Evolutionary conservation across 2,113 vertebrate genomes (phyloP).

Genomic region (Clarias gariepinus): DNA sequence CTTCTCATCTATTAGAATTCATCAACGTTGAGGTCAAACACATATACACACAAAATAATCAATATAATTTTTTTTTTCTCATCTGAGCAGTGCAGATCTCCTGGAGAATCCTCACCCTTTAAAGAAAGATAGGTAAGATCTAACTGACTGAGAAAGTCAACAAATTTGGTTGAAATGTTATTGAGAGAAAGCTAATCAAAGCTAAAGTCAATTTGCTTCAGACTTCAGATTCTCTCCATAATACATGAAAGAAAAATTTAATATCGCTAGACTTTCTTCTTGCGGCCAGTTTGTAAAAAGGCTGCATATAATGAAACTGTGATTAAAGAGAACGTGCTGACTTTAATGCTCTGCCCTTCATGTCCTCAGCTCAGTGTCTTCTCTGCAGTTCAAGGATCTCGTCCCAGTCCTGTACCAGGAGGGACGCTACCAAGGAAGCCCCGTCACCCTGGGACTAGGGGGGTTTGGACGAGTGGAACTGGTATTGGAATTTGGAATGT

Average conservation of each 20-base stretch:
- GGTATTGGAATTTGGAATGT: constrained; percentile 59
- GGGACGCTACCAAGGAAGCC: constrained; percentile 71
- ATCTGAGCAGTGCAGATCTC: constrained; percentile 65
- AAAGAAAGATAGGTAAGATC: constrained; percentile 63
- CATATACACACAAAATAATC: background rate
- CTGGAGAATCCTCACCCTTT: constrained; percentile 62
- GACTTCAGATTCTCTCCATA: background rate
- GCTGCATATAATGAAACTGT: background rate
- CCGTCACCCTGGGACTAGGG: constrained; percentile 76
- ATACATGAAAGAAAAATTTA: background rate
- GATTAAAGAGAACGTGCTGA: background rate
- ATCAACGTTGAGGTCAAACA: background rate
- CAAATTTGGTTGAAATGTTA: background rate
- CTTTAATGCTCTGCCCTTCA: background rate
- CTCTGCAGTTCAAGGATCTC: constrained; percentile 72
- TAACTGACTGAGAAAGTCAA: background rate
- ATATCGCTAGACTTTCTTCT: too few relatives aligned
- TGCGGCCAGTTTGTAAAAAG: background rate
- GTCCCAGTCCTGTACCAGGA: constrained; percentile 75
- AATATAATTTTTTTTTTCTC: background rate
- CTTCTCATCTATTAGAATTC: background rate
- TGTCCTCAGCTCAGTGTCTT: constrained; percentile 54
- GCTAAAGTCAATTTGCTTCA: background rate
- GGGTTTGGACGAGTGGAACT: constrained; percentile 78
- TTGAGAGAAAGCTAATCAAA: background rate